phyloP scores from a whole-genome alignment of 2,797 vertebrate species.

The Merluccius polli region DNA sequence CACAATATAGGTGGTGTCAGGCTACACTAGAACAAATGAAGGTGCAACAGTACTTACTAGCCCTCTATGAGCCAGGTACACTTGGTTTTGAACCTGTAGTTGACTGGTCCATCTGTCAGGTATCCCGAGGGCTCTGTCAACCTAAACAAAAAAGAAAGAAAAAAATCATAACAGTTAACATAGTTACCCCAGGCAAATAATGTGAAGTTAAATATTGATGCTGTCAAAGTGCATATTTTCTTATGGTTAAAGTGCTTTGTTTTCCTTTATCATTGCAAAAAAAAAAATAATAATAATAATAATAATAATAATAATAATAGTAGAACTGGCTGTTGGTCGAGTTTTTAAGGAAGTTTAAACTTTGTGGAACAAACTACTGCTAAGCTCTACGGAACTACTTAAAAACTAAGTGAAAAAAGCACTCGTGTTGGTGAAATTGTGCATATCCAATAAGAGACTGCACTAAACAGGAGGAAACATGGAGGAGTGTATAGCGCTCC shows the following conservation, averaged over 20 bases:
- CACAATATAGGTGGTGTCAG: not conserved
- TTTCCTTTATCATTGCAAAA: not conserved
- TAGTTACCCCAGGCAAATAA: not conserved
- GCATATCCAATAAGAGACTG: not conserved
- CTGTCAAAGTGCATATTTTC: not conserved
- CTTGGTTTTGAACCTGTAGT: slow-evolving; percentile 99
- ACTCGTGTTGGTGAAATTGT: not conserved
- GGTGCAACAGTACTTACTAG: slow-evolving; percentile 83
- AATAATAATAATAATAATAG: too few species aligned
- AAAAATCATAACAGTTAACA: not conserved
- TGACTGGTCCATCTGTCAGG: slow-evolving; percentile 97
- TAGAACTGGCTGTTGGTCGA: not conserved
- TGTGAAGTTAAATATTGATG: not conserved
- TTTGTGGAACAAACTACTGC: not conserved
- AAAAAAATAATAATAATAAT: not conserved
- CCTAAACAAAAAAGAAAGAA: slow-evolving; percentile 62
- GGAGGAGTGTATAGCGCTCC: not conserved
- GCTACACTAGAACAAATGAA: not conserved
- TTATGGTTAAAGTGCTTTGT: not conserved
- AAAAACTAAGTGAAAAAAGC: not conserved
- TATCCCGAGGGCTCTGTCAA: slow-evolving; percentile 95
- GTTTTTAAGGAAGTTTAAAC: not conserved
- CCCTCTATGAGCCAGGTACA: slow-evolving; percentile 99
- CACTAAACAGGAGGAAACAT: not conserved
- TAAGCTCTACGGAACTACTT: too few species aligned